phyloP scores from a whole-genome alignment of 1,140 invertebrate species.

The Drosophila gunungcola region DNA sequence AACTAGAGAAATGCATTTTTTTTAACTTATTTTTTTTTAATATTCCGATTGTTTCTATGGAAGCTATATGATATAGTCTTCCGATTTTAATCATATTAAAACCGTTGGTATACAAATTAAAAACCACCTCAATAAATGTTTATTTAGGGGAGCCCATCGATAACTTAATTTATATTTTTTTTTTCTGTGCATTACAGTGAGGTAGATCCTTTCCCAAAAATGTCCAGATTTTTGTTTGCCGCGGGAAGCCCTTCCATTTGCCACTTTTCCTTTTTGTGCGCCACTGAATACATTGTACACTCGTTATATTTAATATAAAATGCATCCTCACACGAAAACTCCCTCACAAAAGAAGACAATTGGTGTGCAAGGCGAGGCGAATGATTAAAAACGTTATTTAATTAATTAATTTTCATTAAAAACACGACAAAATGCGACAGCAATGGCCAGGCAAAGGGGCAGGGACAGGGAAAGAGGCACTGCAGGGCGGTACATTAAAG shows the following conservation, averaged over 20 bases:
- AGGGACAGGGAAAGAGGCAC: neutral
- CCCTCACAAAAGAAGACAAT: slow-evolving; percentile 26
- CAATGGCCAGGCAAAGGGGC: slow-evolving; percentile 23
- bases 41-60: too few relatives aligned
- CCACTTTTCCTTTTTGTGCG: slow-evolving; percentile 11
- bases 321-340: slow-evolving; percentile 33
- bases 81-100: too few relatives aligned
- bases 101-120: too few relatives aligned
- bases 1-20: too few relatives aligned
- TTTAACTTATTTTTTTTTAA: too few relatives aligned
- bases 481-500: slow-evolving; percentile 12
- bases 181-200: neutral
- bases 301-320: slow-evolving; percentile 50
- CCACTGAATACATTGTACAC: slow-evolving; percentile 16
- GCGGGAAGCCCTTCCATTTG: slow-evolving; percentile 4
- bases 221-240: slow-evolving; percentile 5
- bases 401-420: slow-evolving; percentile 82
- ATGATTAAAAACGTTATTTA: slow-evolving; percentile 76
- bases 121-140: too few relatives aligned
- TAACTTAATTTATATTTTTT: neutral
- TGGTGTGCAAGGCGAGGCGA: slow-evolving; percentile 47
- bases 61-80: too few relatives aligned
- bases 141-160: too few relatives aligned
- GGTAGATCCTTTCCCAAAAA: neutral
- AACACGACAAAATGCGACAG: slow-evolving; percentile 63